phyloP scores from a whole-genome alignment of 2,113 vertebrate genomes.

The Ibidorhyncha struthersii region DNA sequence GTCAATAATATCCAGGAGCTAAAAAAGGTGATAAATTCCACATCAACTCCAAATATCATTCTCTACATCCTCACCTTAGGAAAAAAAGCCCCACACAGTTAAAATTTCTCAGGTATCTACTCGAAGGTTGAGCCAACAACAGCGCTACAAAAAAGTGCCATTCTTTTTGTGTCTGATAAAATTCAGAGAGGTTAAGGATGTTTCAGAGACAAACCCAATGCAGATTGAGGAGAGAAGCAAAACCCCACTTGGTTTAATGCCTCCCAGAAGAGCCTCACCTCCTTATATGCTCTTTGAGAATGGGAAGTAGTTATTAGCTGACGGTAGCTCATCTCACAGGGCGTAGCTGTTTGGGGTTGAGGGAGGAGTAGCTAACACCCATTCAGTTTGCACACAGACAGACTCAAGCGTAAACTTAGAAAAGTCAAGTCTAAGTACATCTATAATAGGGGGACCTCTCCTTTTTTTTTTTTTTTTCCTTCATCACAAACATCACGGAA shows the following conservation, averaged over 20 bases:
- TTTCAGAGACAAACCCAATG: neutral
- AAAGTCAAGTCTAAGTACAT: neutral
- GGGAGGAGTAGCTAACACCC: constrained; percentile 37
- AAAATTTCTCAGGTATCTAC: neutral
- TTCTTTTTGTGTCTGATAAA: neutral
- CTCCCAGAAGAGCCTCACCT: neutral
- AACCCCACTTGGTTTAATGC: neutral
- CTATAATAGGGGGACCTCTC: neutral
- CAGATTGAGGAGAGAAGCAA: neutral
- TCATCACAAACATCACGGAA: neutral
- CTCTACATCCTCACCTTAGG: neutral
- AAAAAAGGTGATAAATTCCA: neutral
- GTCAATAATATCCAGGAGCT: neutral
- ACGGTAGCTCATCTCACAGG: neutral
- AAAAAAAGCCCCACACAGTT: rapidly evolving
- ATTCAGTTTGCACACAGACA: neutral
- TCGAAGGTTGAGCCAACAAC: neutral
- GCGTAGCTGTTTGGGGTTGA: neutral
- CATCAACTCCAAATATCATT: neutral
- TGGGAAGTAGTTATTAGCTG: neutral
- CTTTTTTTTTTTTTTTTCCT: neutral
- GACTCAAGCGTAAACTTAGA: neutral
- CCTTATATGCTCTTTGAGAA: neutral
- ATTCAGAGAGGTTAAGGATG: neutral
- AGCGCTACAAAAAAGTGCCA: neutral